These are phyloP conservation scores for Tetraodon nigroviridis DNA, from an alignment of 2,113 vertebrate genomes.

Conservation along the genomic window DNA sequence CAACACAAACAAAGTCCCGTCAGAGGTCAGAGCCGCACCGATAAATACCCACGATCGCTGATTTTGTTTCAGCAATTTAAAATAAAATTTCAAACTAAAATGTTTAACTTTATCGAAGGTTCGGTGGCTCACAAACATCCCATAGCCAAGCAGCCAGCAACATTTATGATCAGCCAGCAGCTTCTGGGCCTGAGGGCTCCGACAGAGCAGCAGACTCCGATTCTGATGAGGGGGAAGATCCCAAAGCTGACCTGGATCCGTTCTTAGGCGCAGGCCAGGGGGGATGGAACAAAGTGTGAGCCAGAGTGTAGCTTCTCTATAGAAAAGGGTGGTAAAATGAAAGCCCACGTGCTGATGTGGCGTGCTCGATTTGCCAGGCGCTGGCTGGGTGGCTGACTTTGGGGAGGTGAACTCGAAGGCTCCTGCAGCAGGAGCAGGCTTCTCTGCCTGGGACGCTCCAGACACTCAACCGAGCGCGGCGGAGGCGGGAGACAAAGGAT, in stretches of 20 bases:
- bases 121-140: constrained; percentile 78
- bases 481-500: constrained; percentile 82
- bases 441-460: constrained; percentile 77
- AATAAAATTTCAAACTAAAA: neutral
- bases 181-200: constrained; percentile 43
- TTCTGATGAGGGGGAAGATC: constrained; percentile 61
- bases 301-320: constrained; percentile 28
- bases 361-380: constrained; percentile 59
- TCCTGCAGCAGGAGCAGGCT: constrained; percentile 55
- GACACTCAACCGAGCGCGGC: constrained; percentile 49
- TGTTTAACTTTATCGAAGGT: constrained; percentile 67
- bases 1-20: constrained; percentile 82
- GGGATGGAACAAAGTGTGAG: constrained; percentile 38
- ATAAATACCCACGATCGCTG: neutral
- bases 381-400: constrained; percentile 81
- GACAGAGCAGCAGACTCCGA: constrained; percentile 60
- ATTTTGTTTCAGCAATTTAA: neutral
- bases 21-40: constrained; percentile 76
- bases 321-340: neutral
- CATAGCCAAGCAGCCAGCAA: constrained; percentile 72
- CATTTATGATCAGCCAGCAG: constrained; percentile 36
- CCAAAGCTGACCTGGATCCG: constrained; percentile 58
- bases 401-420: constrained; percentile 75
- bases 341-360: constrained; percentile 12
- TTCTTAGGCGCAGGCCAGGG: constrained; percentile 43